Evolutionary conservation across 1,140 invertebrate species (phyloP).

Genomic region (Oscheius sp.): DNA sequence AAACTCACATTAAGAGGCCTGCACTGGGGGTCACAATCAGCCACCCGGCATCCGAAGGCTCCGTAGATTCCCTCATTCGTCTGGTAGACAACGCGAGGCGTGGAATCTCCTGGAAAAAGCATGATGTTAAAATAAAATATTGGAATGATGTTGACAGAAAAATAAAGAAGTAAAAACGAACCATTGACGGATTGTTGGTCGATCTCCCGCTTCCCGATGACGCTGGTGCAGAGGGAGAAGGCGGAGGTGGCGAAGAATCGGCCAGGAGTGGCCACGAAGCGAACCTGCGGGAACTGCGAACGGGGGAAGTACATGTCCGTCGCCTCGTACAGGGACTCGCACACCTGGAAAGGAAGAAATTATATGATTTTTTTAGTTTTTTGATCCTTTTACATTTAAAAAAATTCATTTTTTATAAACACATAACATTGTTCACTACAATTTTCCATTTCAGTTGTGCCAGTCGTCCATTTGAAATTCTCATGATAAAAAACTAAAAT

Average conservation of each 20-base stretch:
- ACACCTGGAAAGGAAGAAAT: constrained; percentile 68
- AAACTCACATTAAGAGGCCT: constrained; percentile 57
- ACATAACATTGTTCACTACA: too few relatives aligned
- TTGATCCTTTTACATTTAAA: too few relatives aligned
- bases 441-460: too few relatives aligned
- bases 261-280: constrained; percentile 84
- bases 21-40: constrained; percentile 77
- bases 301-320: constrained; percentile 76
- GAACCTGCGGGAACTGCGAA: constrained; percentile 68
- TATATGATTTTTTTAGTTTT: not conserved
- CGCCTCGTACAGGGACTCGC: constrained; percentile 72
- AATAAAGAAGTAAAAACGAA: constrained; percentile 16
- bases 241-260: constrained; percentile 87
- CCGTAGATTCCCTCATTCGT: constrained; percentile 94
- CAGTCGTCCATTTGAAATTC: too few relatives aligned
- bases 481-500: too few relatives aligned
- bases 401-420: too few relatives aligned
- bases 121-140: not conserved
- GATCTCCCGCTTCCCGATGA: constrained; percentile 77
- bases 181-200: constrained; percentile 31
- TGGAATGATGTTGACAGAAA: not conserved
- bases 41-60: constrained; percentile 90
- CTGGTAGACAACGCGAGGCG: constrained; percentile 77
- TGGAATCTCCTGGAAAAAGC: not conserved
- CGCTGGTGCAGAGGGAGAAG: constrained; percentile 82